phyloP scores from a whole-genome alignment of 2,113 vertebrate species.

The Scartelaos histophorus region DNA sequence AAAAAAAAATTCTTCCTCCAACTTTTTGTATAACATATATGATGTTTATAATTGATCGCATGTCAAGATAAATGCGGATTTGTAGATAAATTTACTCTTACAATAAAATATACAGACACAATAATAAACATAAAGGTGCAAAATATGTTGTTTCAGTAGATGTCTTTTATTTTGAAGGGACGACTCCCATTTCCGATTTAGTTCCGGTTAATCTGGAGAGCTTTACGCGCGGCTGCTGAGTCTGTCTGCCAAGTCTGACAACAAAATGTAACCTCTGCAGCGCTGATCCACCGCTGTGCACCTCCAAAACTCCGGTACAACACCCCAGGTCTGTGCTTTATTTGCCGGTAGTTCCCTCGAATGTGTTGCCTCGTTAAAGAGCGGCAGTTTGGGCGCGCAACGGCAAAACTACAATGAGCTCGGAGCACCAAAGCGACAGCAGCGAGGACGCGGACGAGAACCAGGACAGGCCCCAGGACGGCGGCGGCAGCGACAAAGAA shows the following conservation, averaged over 20 bases:
- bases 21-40: fast-evolving
- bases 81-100: background rate
- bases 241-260: constrained; percentile 43
- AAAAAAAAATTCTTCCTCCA: background rate
- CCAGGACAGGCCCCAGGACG: constrained; percentile 64
- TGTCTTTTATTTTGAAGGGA: constrained; percentile 49
- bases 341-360: constrained; percentile 24
- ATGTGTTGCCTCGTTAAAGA: constrained; percentile 17
- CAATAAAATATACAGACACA: background rate
- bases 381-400: constrained; percentile 36
- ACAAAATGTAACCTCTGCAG: constrained; percentile 28
- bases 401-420: constrained; percentile 74
- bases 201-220: background rate
- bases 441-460: constrained; percentile 69
- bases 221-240: constrained; percentile 27
- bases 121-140: background rate
- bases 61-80: background rate
- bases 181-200: background rate
- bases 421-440: constrained; percentile 70
- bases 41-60: background rate
- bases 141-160: background rate
- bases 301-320: constrained; percentile 1
- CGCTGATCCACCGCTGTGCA: constrained; percentile 16
- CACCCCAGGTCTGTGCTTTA: constrained; percentile 23
- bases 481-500: constrained; percentile 51